Conservation (phyloP, 2,888 invertebrate species). For the Drosophila suboccidentalis region DNA sequence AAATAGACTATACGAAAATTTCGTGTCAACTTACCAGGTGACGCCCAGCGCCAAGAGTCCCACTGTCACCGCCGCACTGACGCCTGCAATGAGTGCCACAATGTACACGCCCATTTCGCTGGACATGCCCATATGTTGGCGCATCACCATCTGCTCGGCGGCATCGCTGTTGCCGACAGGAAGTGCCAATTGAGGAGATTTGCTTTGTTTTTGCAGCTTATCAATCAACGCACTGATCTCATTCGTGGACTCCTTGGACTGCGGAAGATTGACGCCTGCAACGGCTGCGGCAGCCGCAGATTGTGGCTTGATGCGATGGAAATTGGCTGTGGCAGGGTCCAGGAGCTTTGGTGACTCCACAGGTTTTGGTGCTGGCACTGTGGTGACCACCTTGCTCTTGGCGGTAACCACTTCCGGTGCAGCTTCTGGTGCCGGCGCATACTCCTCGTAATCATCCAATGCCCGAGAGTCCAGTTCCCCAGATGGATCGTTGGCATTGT, state of each 20-base stretch:
- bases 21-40: slow-evolving; percentile 87
- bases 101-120: slow-evolving; percentile 87
- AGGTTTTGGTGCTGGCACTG: slow-evolving; percentile 65
- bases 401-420: slow-evolving; percentile 49
- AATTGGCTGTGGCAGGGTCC: slow-evolving; percentile 73
- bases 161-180: slow-evolving; percentile 34
- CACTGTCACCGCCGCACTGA: slow-evolving; percentile 88
- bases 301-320: slow-evolving; percentile 85
- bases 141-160: slow-evolving; percentile 78
- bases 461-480: slow-evolving; percentile 79
- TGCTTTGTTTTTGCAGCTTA: slow-evolving; percentile 83
- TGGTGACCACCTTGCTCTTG: slow-evolving; percentile 44
- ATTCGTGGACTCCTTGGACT: slow-evolving; percentile 59
- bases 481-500: slow-evolving; percentile 65
- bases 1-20: background rate
- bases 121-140: slow-evolving; percentile 85
- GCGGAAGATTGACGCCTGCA: slow-evolving; percentile 65
- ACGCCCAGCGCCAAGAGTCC: slow-evolving; percentile 88
- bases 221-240: slow-evolving; percentile 83
- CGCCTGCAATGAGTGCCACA: slow-evolving; percentile 89
- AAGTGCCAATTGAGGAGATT: slow-evolving; percentile 61
- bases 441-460: slow-evolving; percentile 82
- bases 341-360: slow-evolving; percentile 70
- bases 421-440: slow-evolving; percentile 69
- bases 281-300: slow-evolving; percentile 79